phyloP scores from a whole-genome alignment of 1,140 invertebrate genomes.

The Drosophila ficusphila region DNA sequence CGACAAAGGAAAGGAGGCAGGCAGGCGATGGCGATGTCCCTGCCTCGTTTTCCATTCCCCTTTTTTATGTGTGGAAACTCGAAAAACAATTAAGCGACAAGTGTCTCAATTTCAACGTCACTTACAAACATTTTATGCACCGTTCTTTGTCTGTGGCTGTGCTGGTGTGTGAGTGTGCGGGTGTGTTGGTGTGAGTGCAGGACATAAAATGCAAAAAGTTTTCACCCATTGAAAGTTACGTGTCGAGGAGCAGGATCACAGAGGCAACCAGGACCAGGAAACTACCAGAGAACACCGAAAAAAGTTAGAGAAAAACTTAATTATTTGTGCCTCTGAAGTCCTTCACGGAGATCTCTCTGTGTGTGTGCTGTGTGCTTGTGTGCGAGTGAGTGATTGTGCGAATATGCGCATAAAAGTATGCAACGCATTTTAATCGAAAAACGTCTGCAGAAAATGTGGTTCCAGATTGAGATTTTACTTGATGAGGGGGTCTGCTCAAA shows the following conservation, averaged over 20 bases:
- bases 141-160: constrained; percentile 44
- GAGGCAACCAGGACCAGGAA: constrained; percentile 24
- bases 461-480: constrained; percentile 10
- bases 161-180: neutral
- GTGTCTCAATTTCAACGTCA: constrained; percentile 82
- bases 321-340: constrained; percentile 64
- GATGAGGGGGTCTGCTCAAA: neutral
- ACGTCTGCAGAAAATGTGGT: constrained; percentile 65
- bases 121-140: constrained; percentile 82
- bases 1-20: neutral
- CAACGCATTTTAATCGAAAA: constrained; percentile 80
- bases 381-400: constrained; percentile 27
- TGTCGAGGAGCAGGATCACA: constrained; percentile 39
- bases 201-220: constrained; percentile 76
- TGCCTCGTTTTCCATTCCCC: constrained; percentile 16
- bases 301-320: constrained; percentile 76
- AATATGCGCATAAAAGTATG: constrained; percentile 71
- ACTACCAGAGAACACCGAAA: constrained; percentile 10
- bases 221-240: constrained; percentile 73
- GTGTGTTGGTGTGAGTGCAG: constrained; percentile 18
- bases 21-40: too few species aligned
- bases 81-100: constrained; percentile 83
- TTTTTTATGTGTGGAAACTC: constrained; percentile 62
- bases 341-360: constrained; percentile 40
- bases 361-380: neutral